phyloP scores from a whole-genome alignment of 1,140 invertebrate species.

The Saccostrea glomerata region DNA sequence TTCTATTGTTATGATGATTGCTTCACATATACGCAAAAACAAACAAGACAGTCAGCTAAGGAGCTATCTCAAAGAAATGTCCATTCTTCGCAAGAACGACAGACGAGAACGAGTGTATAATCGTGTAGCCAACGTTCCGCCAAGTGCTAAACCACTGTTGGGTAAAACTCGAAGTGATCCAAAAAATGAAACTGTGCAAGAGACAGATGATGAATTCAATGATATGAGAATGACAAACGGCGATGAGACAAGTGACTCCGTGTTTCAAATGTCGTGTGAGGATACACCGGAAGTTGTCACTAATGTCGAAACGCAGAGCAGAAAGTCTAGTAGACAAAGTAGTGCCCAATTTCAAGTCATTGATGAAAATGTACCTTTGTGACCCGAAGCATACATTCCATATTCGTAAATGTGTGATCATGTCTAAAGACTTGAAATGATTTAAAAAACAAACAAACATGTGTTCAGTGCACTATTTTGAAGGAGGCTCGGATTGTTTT shows the following conservation, averaged over 20 bases:
- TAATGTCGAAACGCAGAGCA: slow-evolving; percentile 34
- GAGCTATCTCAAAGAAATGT: slow-evolving; percentile 77
- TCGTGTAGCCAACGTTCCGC: slow-evolving; percentile 65
- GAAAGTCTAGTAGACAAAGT: slow-evolving; percentile 47
- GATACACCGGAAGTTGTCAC: slow-evolving; percentile 53
- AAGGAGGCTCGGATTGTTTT: background rate
- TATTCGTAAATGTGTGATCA: background rate
- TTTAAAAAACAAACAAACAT: background rate
- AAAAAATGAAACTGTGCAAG: slow-evolving; percentile 39
- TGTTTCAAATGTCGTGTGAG: slow-evolving; percentile 56
- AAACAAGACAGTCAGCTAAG: slow-evolving; percentile 75
- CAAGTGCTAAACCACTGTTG: slow-evolving; percentile 47
- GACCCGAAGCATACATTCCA: background rate
- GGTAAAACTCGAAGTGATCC: background rate
- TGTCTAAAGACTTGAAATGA: background rate
- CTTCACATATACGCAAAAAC: slow-evolving; percentile 77
- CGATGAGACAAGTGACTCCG: slow-evolving; percentile 61
- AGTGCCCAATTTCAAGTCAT: slow-evolving; percentile 63
- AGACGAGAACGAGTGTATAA: slow-evolving; percentile 70
- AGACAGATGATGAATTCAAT: slow-evolving; percentile 59
- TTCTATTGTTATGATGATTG: slow-evolving; percentile 78
- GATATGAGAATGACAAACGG: slow-evolving; percentile 58
- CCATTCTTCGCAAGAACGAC: slow-evolving; percentile 71
- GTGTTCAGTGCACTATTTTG: background rate
- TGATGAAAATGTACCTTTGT: slow-evolving; percentile 62